Evolutionary conservation across 2,888 invertebrate species (phyloP), one percentile per base, ranked within the genome.

Genomic region (Boloria selene): DNA sequence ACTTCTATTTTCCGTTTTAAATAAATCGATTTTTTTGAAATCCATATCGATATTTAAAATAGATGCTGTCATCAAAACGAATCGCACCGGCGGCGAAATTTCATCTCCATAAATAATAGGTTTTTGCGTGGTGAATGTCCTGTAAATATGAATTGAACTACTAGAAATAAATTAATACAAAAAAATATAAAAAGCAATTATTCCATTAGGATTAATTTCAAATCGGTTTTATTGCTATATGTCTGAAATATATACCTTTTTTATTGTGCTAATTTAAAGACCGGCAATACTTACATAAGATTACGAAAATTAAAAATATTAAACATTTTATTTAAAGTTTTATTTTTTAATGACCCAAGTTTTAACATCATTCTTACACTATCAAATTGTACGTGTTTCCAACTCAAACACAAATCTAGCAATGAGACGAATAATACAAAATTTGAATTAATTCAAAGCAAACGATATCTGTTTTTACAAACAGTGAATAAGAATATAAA

Each of bases 21-120:
- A 91, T 50, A 94, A 73, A 76, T 93, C 88, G 22, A 94, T 79
- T 58, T 84, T 81, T 51, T 85, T 84, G 54, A 92, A 82, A 13
- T 93, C 81, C n/a, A 93, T 56, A 26, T 91, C 80, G 17, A 93
- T 72, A 2, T 81, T 82, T 31, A 94, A 79, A 42, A 87, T 74
- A 14, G 85, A 82, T 0, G 93, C 93, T 3, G 93, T 93, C 86
- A 94, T 88, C 74, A 91, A 74, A 0, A 90, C 93, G 61, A 93
- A 93, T 61, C 94, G 81, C 5, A 88, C 91, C 0, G 93, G 92
- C 0, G 94, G 93, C 22, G 93, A 93, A 42, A 82, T 83, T 65
- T 87, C 86, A 68, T 93, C 92, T 53, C 90, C 93, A 69, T 90
- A 94, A 5, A 94, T 75, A 31, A 85, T 83, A 2, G 84, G 81